phyloP scores from a whole-genome alignment of 2,797 vertebrate genomes.

The Xerus rutilus region DNA sequence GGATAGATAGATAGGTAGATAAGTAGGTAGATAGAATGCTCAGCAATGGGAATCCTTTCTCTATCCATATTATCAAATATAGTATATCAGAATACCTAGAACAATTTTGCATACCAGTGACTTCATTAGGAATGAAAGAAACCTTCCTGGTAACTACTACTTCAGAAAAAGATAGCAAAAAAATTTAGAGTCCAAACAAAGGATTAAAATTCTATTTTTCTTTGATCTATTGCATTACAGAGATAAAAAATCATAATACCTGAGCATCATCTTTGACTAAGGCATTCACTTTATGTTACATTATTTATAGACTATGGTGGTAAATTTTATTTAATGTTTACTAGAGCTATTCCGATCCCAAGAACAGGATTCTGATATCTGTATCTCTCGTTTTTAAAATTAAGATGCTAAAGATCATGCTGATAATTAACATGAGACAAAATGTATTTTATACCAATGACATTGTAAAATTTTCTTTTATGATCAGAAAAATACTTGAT shows the following conservation, averaged over 20 bases:
- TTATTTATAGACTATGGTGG: background rate
- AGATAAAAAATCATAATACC: background rate
- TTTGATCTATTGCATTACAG: background rate
- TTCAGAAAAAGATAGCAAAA: constrained; percentile 7
- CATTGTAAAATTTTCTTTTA: background rate
- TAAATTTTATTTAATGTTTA: background rate
- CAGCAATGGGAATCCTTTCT: background rate
- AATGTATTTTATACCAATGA: constrained; percentile 28
- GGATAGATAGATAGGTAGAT: background rate
- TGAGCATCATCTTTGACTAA: background rate
- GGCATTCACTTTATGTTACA: background rate
- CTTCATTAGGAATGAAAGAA: background rate
- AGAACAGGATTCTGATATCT: background rate
- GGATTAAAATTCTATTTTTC: background rate
- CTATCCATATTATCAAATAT: background rate
- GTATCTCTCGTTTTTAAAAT: background rate
- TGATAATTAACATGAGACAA: background rate
- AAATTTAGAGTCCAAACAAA: constrained; percentile 6
- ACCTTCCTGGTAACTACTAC: background rate
- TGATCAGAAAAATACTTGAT: constrained; percentile 14
- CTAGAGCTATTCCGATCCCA: constrained; percentile 1
- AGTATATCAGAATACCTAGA: background rate
- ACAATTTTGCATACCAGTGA: background rate
- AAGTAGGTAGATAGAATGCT: background rate
- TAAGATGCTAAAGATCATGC: background rate